These are phyloP conservation scores for Lepidothrix coronata DNA, from an alignment of 2,113 vertebrate species.

Conservation along the genomic window DNA sequence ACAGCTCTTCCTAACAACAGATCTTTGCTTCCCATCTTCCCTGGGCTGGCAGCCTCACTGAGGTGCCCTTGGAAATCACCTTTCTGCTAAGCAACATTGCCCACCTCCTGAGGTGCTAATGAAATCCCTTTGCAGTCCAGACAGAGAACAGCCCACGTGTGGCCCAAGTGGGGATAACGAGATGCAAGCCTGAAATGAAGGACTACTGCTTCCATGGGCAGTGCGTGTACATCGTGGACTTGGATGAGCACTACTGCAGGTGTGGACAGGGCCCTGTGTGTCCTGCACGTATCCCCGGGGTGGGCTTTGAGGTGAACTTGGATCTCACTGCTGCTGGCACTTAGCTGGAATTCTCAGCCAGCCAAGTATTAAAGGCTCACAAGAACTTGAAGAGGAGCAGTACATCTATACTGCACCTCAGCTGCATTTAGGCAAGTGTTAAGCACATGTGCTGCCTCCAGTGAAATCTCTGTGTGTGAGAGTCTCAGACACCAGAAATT, in stretches of 20 bases:
- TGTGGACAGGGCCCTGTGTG: not conserved
- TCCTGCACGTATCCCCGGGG: not conserved
- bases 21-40: not conserved
- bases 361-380: not conserved
- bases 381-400: not conserved
- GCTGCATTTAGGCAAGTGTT: not conserved
- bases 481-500: not conserved
- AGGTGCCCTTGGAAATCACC: not conserved
- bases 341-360: not conserved
- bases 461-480: not conserved
- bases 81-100: not conserved
- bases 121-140: slow-evolving; percentile 59
- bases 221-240: slow-evolving; percentile 74
- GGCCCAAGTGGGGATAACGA: slow-evolving; percentile 61
- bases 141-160: slow-evolving; percentile 66
- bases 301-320: not conserved
- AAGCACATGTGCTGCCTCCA: not conserved
- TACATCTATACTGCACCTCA: accelerated
- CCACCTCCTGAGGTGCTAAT: not conserved
- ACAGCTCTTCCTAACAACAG: too few species aligned
- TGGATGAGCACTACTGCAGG: slow-evolving; percentile 74
- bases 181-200: slow-evolving; percentile 72
- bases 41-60: not conserved
- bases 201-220: slow-evolving; percentile 79
- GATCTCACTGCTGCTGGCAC: not conserved